phyloP scores from a whole-genome alignment of 2,888 invertebrate genomes.

The Synanthedon vespiformis region DNA sequence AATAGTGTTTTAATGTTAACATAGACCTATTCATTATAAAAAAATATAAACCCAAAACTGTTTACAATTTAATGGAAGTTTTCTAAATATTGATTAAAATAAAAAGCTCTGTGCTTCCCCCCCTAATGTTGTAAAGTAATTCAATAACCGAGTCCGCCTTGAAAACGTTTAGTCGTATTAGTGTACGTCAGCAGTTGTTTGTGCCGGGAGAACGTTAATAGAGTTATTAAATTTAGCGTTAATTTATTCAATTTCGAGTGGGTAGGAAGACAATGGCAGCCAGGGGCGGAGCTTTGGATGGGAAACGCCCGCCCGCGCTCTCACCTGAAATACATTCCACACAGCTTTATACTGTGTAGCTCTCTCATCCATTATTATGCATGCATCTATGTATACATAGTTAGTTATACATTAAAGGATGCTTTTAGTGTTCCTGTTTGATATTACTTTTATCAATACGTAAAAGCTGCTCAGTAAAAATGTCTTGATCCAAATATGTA shows the following conservation, averaged over 20 bases:
- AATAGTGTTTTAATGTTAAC: too few relatives aligned
- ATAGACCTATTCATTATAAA: too few relatives aligned
- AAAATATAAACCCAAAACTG: too few relatives aligned
- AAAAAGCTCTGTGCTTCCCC: constrained; percentile 13
- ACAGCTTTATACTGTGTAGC: not conserved
- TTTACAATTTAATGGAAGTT: too few relatives aligned
- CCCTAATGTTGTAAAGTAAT: constrained; percentile 43
- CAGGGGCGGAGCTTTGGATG: constrained; percentile 38
- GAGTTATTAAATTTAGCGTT: constrained; percentile 63
- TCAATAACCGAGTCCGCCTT: constrained; percentile 43
- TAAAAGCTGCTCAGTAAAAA: too few relatives aligned
- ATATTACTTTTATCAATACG: too few relatives aligned
- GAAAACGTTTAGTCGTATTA: constrained; percentile 39
- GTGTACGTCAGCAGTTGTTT: constrained; percentile 53
- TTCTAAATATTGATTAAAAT: not conserved
- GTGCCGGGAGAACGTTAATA: constrained; percentile 54
- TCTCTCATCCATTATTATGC: not conserved
- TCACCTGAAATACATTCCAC: constrained; percentile 36
- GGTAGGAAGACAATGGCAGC: constrained; percentile 48
- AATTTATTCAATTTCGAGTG: constrained; percentile 64
- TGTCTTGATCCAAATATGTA: too few relatives aligned
- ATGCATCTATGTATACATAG: not conserved
- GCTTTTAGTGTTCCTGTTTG: too few relatives aligned
- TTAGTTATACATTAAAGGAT: too few relatives aligned
- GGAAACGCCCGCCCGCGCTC: constrained; percentile 50